Evolutionary conservation across 64 coral and sea anemone genomes (phyloP), one percentile per base, ranked within the genome.

Genomic region (Catalaphyllia jardinei): DNA sequence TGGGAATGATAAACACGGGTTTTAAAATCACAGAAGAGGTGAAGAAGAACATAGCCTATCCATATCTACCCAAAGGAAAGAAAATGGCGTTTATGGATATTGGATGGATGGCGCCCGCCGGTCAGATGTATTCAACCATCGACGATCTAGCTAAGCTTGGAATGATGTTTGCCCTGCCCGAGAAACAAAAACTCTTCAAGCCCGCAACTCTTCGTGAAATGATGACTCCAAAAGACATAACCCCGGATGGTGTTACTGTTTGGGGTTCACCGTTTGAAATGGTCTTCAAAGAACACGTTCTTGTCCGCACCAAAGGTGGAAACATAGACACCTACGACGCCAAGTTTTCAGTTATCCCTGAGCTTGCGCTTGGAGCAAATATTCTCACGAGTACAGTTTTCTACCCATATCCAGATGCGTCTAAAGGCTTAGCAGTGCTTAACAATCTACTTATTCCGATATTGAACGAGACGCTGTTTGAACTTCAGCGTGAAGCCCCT

Each of bases 381-480:
- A 64, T 83, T 83, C 80, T 83, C 16, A 92, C 67, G 4, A 75
- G 28, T 35, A 42, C 82, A 7, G 5, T 25, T 13, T 57, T 69
- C 33, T 91, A 59, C 82, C 3, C 10, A 10, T 24, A 79, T 0
- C 35, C 60, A 22, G 2, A 0, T 3, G 22, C 8, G 29, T 60
- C 18, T 62, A 8, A 42, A 33, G 73, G 60, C 67, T 20, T 31
- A 4, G 49, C 11, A 12, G 71, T 19, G 51, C 78, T 91, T 10
- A 71, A 91, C 16, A 20, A 67, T 2, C 62, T 38, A 29, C 49
- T 86, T n/a, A 28, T 77, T 67, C 82, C 80, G 28, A n/a, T 25
- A 31, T 39, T 92, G 9, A 92, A 92, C 73, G 60, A 92, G 42
- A 92, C 90, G 20, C 76, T 92, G 4, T 92, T 78, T 59, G 90